Base-by-base conservation (phyloP, 2,797 vertebrate genomes). In the Antennarius maculatus region DNA sequence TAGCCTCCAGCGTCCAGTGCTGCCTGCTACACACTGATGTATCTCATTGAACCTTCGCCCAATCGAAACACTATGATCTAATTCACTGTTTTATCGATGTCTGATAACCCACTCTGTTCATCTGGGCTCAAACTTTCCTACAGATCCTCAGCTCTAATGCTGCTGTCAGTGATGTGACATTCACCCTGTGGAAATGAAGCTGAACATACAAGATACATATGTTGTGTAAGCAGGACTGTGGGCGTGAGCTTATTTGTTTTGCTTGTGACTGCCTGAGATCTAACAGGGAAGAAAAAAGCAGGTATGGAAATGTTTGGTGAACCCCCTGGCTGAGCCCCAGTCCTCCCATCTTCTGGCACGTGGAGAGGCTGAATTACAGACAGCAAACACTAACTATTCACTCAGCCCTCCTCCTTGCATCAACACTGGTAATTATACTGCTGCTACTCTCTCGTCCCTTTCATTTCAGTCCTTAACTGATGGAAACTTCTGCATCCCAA, bases 281-380 rank as follows among this genome's bases (percentile, higher is more conserved):
- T 7, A 11, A 61, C 62, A 80, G 71, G 75, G 68, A 82, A 80
- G 64, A 83, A 87, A 90, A 86, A 57, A 23, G 78, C 83, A 81
- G 72, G 72, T 60, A 81, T 61, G 58, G 62, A 81, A 83, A 79
- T 85, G 73, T 79, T 77, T 84, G 65, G 58, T 39, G 7, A 48
- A 15, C 70, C 83, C 75, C 66, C 65, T 60, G 73, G 79, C 77
- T 69, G 37, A 76, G 66, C 73, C 74, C 70, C 80, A 79, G 14
- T 54, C 66, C 72, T 67, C 70, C 58, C 34, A 16, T 75, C 76
- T 73, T 69, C 64, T 82, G 79, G 75, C 86, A 82, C 69, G 68
- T 77, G 84, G 71, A 86, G 76, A 84, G 57, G 67, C 72, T 83
- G 85, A 91, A 88, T 88, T 88, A 90, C 72, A 91, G 82, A 86